Base-by-base conservation (phyloP, 2,113 vertebrate genomes). In the Etia nguti region DNA sequence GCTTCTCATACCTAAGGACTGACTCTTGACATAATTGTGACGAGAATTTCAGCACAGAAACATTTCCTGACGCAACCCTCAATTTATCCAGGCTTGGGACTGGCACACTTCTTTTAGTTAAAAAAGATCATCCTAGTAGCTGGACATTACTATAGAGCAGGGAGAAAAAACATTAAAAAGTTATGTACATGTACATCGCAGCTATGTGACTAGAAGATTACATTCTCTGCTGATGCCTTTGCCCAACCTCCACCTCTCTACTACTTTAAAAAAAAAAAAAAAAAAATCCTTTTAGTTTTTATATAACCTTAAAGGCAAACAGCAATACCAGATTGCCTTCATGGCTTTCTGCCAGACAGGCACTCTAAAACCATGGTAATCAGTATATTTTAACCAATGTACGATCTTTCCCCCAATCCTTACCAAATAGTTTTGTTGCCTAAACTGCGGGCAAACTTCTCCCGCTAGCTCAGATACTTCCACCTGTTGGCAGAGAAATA, bases 381-480 rank as follows among this genome's bases (percentile, higher is more conserved):
- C 22, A 41, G n/a, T 46, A 26, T 46, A 26, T 18, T 46, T 73
- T 73, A 73, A 46, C 38, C 13, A 73, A 46, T 46, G 68, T 13
- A 43, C 9, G 5, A 46, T 73, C 5, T 24, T 46, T 73, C 9
- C 5, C 13, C 8, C 8, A 16, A 18, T 2, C 8, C 22, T 73
- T 16, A 46, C 22, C 13, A 46, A 73, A 43, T 26, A 73, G 41
- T 46, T 73, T 46, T 73, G 8, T 46, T 73, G 68, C 22, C 68
- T 10, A 46, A 73, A 46, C 13, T 73, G 7, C 8, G 9, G 5
- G 7, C 3, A 24, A 68, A 24, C n/a, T 15, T 24, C 65, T 70
- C 12, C 38, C 0, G 0, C 8, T 70, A 16, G 5, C 38, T 73
- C 8, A 26, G 38, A 1, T 46, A 73, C 22, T 13, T 10, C 38